Evolutionary conservation across 2,888 invertebrate genomes (phyloP), one percentile per base, ranked within the genome.

Genomic region (Meiosimyza decipiens): DNA sequence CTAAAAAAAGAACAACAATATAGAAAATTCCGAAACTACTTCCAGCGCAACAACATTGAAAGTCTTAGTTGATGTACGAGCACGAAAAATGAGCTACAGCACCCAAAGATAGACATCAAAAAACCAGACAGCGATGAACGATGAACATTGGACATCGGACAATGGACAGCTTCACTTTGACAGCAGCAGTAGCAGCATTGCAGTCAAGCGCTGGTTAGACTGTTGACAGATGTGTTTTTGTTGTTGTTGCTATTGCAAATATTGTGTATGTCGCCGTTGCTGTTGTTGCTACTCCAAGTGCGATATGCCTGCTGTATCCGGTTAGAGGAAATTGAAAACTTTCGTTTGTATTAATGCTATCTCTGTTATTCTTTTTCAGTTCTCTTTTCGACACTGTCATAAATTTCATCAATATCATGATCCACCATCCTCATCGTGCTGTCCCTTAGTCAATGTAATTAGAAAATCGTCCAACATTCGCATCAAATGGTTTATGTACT

Each of bases 311-410:
- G 75, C 78, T 76, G 77, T 79, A 81, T 82, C 82, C 81, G 81
- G 76, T 79, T 78, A 80, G 79, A 80, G 82, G 82, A 81, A 81
- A 81, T 81, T 81, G 81, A 81, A 81, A 82, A 81, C 81, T 79
- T 82, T 82, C 77, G 79, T 79, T 64, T 18, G 40, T 51, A 18
- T 51, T 49, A 50, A 51, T 40, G 40, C 28, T 22, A 22, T 60
- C 59, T 28, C 57, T 13, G 22, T 59, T 40, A 40, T 9, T 60
- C 33, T 15, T 13, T 22, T 15, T 3, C 59, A 13, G 13, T 59
- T n/a, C 59, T 18, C 59, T 22, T 18, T 59, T 28, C 3, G 15
- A 7, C 59, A 1, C 59, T 28, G 28, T 28, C 59, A 22, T 28
- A 40, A 4, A 40, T 40, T 9, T 40, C 40, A 40, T 40, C 40